Conservation (phyloP, 2,113 vertebrate genomes). For the Paedocypris sp. region DNA sequence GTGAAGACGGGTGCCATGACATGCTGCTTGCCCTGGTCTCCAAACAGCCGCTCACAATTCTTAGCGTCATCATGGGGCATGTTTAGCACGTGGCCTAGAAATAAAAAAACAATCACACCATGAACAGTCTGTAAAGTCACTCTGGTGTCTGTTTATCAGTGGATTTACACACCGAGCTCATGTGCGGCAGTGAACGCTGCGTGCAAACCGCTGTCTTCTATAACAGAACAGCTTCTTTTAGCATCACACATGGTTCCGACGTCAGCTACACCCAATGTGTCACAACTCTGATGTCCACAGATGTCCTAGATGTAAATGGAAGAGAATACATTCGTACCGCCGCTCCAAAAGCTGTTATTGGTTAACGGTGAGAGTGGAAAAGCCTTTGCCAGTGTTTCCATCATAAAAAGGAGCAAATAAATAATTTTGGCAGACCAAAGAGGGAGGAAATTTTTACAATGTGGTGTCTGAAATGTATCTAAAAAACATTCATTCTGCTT, state of each 20-base stretch:
- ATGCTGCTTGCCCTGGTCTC: constrained; percentile 80
- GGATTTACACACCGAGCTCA: constrained; percentile 75
- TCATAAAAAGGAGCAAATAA: constrained; percentile 43
- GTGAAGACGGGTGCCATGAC: constrained; percentile 97
- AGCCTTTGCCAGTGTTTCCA: constrained; percentile 41
- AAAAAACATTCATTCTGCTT: constrained; percentile 29
- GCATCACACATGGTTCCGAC: constrained; percentile 97
- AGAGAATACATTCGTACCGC: background rate
- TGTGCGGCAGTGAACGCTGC: constrained; percentile 93
- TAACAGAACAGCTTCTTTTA: constrained; percentile 94
- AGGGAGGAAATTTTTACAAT: constrained; percentile 33
- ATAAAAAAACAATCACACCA: background rate
- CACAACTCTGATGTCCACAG: constrained; percentile 92
- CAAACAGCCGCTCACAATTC: constrained; percentile 86
- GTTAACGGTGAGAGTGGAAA: constrained; percentile 16
- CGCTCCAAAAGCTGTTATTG: background rate
- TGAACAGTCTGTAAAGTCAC: background rate
- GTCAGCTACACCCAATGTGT: constrained; percentile 93
- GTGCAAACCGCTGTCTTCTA: constrained; percentile 89
- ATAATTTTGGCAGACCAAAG: constrained; percentile 30
- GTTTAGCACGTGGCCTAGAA: constrained; percentile 89
- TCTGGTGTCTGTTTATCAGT: background rate
- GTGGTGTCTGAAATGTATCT: constrained; percentile 27
- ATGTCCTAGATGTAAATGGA: constrained; percentile 64
- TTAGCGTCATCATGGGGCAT: constrained; percentile 97